Evolutionary conservation across 1,140 invertebrate species (phyloP).

Genomic region (Philaenus spumarius): DNA sequence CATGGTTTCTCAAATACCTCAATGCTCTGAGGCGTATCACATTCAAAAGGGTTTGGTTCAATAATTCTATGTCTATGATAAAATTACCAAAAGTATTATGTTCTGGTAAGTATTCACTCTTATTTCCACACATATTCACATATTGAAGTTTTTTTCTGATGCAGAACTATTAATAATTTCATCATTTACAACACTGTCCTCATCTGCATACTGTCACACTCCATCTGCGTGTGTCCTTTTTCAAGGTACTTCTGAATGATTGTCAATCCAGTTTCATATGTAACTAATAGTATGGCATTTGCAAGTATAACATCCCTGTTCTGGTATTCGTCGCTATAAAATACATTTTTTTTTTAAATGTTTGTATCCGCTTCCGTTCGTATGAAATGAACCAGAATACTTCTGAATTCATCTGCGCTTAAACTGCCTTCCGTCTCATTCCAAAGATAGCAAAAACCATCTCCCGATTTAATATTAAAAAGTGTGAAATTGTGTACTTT

Average conservation of each 20-base stretch:
- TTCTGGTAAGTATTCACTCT: no score
- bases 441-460: constrained; percentile 18
- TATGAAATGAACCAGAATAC: constrained; percentile 2
- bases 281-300: constrained; percentile 33
- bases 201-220: constrained; percentile 37
- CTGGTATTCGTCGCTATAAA: constrained; percentile 36
- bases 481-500: constrained; percentile 12
- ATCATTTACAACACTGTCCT: constrained; percentile 19
- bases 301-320: constrained; percentile 35
- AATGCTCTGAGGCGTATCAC: no score
- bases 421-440: constrained; percentile 11
- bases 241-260: no score
- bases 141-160: no score
- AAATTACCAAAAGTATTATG: no score
- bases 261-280: constrained; percentile 26
- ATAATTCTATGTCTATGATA: no score
- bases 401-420: constrained; percentile 2
- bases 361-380: background rate
- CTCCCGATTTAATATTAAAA: constrained; percentile 10
- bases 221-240: constrained; percentile 42
- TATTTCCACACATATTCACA: no score
- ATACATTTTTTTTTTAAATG: constrained; percentile 24
- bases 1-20: no score
- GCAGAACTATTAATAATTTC: no score
- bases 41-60: no score